Conservation (phyloP, 2,888 invertebrate species). For the Acrocera orbiculus region DNA sequence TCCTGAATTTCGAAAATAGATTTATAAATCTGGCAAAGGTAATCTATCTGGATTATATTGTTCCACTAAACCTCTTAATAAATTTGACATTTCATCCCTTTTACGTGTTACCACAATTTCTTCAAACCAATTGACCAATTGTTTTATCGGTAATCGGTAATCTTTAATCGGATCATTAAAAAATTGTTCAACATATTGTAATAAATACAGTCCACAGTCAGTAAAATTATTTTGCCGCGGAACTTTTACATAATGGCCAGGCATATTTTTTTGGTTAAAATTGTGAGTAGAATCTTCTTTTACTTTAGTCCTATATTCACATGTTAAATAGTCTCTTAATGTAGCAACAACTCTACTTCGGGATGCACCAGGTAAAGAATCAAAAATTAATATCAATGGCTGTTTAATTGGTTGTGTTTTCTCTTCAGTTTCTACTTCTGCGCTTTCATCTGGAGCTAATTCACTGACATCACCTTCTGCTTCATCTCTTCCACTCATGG, state of each 20-base stretch:
- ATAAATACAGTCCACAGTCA: constrained; percentile 88
- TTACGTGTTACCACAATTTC: constrained; percentile 68
- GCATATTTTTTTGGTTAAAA: constrained; percentile 69
- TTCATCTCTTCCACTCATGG: constrained; percentile 55
- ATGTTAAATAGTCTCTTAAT: constrained; percentile 75
- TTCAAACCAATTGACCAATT: constrained; percentile 72
- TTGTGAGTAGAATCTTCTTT: constrained; percentile 34
- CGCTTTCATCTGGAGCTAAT: constrained; percentile 38
- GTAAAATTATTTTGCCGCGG: constrained; percentile 95
- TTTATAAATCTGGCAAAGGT: constrained; percentile 50
- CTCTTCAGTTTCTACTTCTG: constrained; percentile 25
- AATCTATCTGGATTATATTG: constrained; percentile 50
- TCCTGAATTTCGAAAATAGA: too few relatives aligned
- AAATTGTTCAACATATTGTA: constrained; percentile 94
- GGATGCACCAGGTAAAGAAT: constrained; percentile 72
- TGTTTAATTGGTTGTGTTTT: constrained; percentile 20
- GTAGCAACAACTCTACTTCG: constrained; percentile 75
- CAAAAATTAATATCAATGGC: constrained; percentile 88
- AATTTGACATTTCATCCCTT: constrained; percentile 65
- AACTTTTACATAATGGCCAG: constrained; percentile 73
- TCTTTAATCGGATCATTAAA: constrained; percentile 72
- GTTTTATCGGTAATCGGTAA: constrained; percentile 66
- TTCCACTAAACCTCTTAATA: constrained; percentile 58
- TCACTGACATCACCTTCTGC: constrained; percentile 66
- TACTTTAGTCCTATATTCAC: constrained; percentile 63